Base-by-base conservation (phyloP, 2,888 invertebrate genomes). In the Druceiella hillmani region DNA sequence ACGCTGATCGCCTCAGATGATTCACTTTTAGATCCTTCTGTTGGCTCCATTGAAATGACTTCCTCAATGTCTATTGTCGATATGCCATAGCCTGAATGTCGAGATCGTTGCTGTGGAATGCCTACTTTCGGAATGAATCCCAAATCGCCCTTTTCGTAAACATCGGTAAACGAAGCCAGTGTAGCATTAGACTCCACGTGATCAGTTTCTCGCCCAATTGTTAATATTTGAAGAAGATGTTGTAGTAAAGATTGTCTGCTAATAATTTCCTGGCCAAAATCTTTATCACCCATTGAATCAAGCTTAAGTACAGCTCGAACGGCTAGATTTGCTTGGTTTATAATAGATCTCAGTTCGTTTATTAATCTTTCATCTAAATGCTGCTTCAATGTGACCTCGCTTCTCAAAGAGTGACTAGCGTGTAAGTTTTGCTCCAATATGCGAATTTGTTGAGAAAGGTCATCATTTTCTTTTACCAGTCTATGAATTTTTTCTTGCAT, bases 101-200 rank as follows among this genome's bases (percentile, higher is more conserved):
- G n/a, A n/a, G 6, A 48, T 4, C 10, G 55, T 41, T 20, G 54
- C 52, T 28, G 55, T 50, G 26, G 52, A 47, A 57, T 53, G 0
- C 58, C 53, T 4, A 59, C 57, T 50, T 76, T 77, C 0, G 80
- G 81, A 43, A 81, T 63, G 46, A 83, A 80, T 5, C 83, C 83
- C 40, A 82, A 70, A 55, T 80, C 80, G 7, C 83, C 83, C 45
- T 75, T 74, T 32, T 69, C 63, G 48, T 83, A 83, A 13, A 78
- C 62, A 24, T 69, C 70, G 2, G 62, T 65, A 15, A 75, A 53
- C 1, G 78, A 76, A 15, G 68, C 67, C 24, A 68, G 53, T 28
- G 76, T 68, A 14, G 63, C 62, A 38, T 57, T 49, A 9, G 70
- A 69, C 41, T 64, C 66, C 3, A 63, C 55, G 13, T 55, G 57